Base-by-base conservation (phyloP, 1,140 invertebrate species). In the Tetramorium simillimum region DNA sequence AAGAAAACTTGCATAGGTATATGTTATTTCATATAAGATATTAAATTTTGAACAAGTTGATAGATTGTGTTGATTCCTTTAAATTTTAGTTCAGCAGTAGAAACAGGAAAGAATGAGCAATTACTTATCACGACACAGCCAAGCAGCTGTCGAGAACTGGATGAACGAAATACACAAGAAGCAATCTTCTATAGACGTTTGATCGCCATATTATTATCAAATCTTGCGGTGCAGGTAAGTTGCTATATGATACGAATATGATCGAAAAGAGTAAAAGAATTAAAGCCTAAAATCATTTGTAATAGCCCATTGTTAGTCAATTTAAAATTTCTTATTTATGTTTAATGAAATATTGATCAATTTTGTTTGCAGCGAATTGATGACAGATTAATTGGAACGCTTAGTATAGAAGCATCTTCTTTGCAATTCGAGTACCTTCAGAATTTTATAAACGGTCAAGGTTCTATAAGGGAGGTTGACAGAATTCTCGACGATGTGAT, bases 391-490 rank as follows among this genome's bases (percentile, higher is more conserved):
- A 84, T 28, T 51, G 93, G 93, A 53, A 65, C 63, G 33, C 62
- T 94, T 40, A 67, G 82, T 16, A 81, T 94, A 37, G 75, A 91
- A 77, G 76, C 89, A 43, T 91, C 92, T 49, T 58, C 72, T 33
- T 69, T 84, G 16, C 86, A 94, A 73, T 87, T 94, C 3, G 56
- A 92, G 81, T 73, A 81, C 18, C 78, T 94, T 2, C 87, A 78
- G 76, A 84, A 88, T n/a, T 93, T 93, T 67, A 84, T 89, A 4
- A 28, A 81, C 18, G 89, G 91, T 4, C 89, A 92, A 56, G 53
- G 78, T 51, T 92, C 91, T n/a, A 85, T 93, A 37, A 90, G 89
- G 75, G 77, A 93, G 53, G 46, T 94, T 18, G 93, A 94, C 88
- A 60, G 88, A 21, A 91, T 94, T 58, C 86, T 94, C 0, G 84